These are phyloP conservation scores for Pharmacophagus antenor DNA, from an alignment of 2,888 invertebrate genomes.

Conservation along the genomic window DNA sequence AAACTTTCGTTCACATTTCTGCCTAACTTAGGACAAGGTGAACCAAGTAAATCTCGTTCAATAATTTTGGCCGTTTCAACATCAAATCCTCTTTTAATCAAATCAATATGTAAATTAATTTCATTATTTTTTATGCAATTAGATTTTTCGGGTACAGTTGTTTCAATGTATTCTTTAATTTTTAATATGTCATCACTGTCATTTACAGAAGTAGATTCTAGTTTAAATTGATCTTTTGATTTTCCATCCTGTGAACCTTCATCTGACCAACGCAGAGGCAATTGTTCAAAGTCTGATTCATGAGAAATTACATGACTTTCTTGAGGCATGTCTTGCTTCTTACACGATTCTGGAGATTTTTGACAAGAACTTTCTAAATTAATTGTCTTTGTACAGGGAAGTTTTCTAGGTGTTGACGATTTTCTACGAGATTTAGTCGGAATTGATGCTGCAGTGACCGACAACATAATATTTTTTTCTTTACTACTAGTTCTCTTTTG, in stretches of 20 bases:
- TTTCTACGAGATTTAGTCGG: constrained; percentile 72
- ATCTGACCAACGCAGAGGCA: constrained; percentile 65
- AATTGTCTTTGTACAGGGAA: constrained; percentile 62
- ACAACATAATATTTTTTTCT: constrained; percentile 42
- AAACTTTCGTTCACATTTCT: constrained; percentile 28
- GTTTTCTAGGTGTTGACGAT: constrained; percentile 74
- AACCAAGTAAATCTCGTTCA: constrained; percentile 67
- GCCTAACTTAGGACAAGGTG: constrained; percentile 42
- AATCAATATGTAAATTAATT: constrained; percentile 57
- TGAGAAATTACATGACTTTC: constrained; percentile 37
- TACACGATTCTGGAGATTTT: constrained; percentile 49
- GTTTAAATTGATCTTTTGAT: constrained; percentile 34
- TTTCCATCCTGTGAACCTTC: constrained; percentile 65
- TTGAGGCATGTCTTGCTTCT: constrained; percentile 35
- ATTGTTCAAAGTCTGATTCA: constrained; percentile 62
- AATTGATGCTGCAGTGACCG: constrained; percentile 39
- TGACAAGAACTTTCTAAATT: constrained; percentile 54
- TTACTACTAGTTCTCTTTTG: constrained; percentile 41
- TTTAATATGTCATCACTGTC: constrained; percentile 65
- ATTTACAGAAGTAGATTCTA: constrained; percentile 31
- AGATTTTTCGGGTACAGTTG: constrained; percentile 38
- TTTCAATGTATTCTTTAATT: constrained; percentile 67
- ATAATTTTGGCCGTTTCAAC: constrained; percentile 69
- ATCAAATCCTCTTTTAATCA: constrained; percentile 71
- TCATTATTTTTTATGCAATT: constrained; percentile 36